These are phyloP conservation scores for Pseudocheirus occidentalis DNA, from an alignment of 2,797 vertebrate species.

Conservation along the genomic window DNA sequence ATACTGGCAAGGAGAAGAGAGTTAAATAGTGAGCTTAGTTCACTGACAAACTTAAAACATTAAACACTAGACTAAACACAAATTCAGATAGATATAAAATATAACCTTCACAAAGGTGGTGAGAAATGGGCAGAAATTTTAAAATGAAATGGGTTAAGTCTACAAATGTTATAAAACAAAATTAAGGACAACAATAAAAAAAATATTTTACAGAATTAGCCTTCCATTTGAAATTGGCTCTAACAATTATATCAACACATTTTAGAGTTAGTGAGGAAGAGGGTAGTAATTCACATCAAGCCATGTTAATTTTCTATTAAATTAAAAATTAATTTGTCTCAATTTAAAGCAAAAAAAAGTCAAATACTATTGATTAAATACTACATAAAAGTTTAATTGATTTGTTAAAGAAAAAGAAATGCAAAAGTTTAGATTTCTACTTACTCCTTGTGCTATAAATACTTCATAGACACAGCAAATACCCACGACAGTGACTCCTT, in stretches of 20 bases:
- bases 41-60: slow-evolving; percentile 11
- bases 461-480: slow-evolving; percentile 99
- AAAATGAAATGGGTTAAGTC: slow-evolving; percentile 5
- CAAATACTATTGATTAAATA: neutral
- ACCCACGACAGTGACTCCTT: slow-evolving; percentile 98
- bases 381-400: neutral
- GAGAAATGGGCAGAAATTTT: neutral
- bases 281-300: neutral
- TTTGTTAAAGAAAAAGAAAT: slow-evolving; percentile 24
- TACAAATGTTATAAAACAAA: neutral
- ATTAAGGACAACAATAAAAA: slow-evolving; percentile 22
- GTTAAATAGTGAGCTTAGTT: slow-evolving; percentile 31
- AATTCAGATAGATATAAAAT: slow-evolving; percentile 47
- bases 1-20: slow-evolving; percentile 86
- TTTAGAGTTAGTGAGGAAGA: slow-evolving; percentile 40
- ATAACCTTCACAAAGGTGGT: neutral
- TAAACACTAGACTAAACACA: slow-evolving; percentile 29
- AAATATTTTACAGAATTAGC: neutral
- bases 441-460: slow-evolving; percentile 98
- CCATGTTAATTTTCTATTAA: neutral
- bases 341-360: neutral
- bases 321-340: neutral
- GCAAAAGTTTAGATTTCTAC: slow-evolving; percentile 67
- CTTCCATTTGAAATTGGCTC: neutral
- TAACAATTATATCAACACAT: slow-evolving; percentile 21